phyloP scores from a whole-genome alignment of 2,888 invertebrate species.

The Mesochorus sp. region DNA sequence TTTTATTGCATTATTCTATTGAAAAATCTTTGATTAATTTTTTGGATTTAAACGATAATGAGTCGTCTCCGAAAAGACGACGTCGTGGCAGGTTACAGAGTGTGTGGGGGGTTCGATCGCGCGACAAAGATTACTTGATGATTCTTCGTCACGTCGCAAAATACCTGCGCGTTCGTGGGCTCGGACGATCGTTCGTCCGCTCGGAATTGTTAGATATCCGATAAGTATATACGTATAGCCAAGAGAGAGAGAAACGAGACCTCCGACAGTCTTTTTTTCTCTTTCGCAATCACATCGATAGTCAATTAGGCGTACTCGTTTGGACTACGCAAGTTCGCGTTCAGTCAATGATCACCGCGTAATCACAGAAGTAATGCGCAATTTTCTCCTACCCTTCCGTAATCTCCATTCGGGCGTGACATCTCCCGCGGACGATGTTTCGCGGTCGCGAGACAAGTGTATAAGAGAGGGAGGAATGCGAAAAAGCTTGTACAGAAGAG shows the following conservation, averaged over 20 bases:
- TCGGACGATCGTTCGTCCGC: conserved; percentile 56
- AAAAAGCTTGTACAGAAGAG: conserved; percentile 1
- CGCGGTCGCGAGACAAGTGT: background rate
- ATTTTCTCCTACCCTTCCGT: background rate
- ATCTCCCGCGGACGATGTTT: background rate
- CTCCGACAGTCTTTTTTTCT: conserved; percentile 3
- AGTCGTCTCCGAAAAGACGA: background rate
- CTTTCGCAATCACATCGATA: conserved; percentile 17
- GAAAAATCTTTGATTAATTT: background rate
- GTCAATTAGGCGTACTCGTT: conserved; percentile 19
- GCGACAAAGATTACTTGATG: conserved; percentile 15
- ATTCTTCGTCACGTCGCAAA: conserved; percentile 55
- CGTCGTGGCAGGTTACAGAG: background rate
- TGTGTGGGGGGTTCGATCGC: background rate
- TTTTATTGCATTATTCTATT: too few relatives aligned
- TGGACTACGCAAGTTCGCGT: conserved; percentile 28
- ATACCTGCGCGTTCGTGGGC: conserved; percentile 69
- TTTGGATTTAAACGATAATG: background rate
- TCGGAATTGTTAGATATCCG: conserved; percentile 51
- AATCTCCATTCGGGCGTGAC: background rate
- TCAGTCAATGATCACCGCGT: conserved; percentile 23
- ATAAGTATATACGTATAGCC: too few relatives aligned
- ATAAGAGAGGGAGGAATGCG: background rate
- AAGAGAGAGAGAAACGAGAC: conserved; percentile 17
- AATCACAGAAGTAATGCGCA: conserved; percentile 9